Evolutionary conservation across 2,888 invertebrate genomes (phyloP), one percentile per base, ranked within the genome.

Genomic region (Dinocampus coccinellae): DNA sequence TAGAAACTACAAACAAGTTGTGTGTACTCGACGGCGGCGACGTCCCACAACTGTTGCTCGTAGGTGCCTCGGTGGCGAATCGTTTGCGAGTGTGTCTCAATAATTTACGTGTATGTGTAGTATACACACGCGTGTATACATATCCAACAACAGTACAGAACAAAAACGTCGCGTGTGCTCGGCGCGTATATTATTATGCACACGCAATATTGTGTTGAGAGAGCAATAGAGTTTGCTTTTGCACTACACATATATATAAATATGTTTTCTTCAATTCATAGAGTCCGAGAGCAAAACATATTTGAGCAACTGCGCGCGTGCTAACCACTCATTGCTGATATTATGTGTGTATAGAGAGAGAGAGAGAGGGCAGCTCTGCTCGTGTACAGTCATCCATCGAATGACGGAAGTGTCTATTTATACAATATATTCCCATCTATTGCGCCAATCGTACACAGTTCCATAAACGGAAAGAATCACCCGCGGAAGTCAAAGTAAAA

Each of bases 401-500:
- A 67, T 80, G 81, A 82, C 81, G 80, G 76, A 75, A 78, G 77
- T 69, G 36, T 78, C 82, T 82, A 82, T 82, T 82, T 79, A 80
- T 81, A 82, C 69, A 72, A 66, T 47, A 68, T 77, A 73, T 76
- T 75, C 57, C 60, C 65, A 65, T 65, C 36, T 64, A 63, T 55
- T 72, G 63, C 67, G 60, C 36, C 53, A 20, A 74, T 24, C 24
- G 22, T 53, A 16, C 52, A 36, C 7, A 53, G 52, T 53, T 22
- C 52, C 52, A 22, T 53, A 53, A 53, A 53, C 52, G 52, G 52
- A 22, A 53, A 53, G 22, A 22, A 53, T 53, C 52, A 2, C 24
- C 52, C 57, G 26, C 57, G 57, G 29, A 26, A 57, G 26, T 29
- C 29, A 26, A 24, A 2, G n/a, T 4, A 7, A 39, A n/a, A n/a